phyloP scores from a whole-genome alignment of 2,888 invertebrate genomes.

The Nephrocerus scutellatus region DNA sequence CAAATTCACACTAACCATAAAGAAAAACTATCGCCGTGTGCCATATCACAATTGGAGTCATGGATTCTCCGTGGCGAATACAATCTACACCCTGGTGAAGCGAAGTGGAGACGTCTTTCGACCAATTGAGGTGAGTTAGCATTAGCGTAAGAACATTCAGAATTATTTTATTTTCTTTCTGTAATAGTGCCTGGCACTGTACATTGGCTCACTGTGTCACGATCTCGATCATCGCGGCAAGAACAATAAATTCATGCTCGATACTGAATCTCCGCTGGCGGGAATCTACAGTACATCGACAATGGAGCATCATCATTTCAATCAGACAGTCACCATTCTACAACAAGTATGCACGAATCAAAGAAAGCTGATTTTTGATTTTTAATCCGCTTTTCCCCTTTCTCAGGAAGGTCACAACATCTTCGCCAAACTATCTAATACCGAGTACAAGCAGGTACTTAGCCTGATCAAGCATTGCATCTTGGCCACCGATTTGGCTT shows the following conservation, averaged over 20 bases:
- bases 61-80: slow-evolving; percentile 79
- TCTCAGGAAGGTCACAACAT: slow-evolving; percentile 78
- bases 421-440: slow-evolving; percentile 62
- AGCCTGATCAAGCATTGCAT: slow-evolving; percentile 74
- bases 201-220: slow-evolving; percentile 75
- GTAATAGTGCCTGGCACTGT: slow-evolving; percentile 60
- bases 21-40: slow-evolving; percentile 75
- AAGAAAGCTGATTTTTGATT: not conserved
- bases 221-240: slow-evolving; percentile 82
- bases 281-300: slow-evolving; percentile 80
- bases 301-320: slow-evolving; percentile 83
- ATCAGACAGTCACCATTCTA: slow-evolving; percentile 77
- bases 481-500: slow-evolving; percentile 74
- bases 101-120: slow-evolving; percentile 51
- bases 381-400: not conserved
- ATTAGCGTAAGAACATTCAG: too few species aligned
- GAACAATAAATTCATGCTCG: slow-evolving; percentile 79
- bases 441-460: slow-evolving; percentile 71
- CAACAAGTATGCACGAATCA: slow-evolving; percentile 55
- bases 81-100: slow-evolving; percentile 70
- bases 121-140: slow-evolving; percentile 53
- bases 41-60: slow-evolving; percentile 87
- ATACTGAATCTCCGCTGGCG: slow-evolving; percentile 73
- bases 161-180: not conserved
- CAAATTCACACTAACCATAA: slow-evolving; percentile 70